phyloP scores from a whole-genome alignment of 2,888 invertebrate species.

The Drosophila austrosaltans region DNA sequence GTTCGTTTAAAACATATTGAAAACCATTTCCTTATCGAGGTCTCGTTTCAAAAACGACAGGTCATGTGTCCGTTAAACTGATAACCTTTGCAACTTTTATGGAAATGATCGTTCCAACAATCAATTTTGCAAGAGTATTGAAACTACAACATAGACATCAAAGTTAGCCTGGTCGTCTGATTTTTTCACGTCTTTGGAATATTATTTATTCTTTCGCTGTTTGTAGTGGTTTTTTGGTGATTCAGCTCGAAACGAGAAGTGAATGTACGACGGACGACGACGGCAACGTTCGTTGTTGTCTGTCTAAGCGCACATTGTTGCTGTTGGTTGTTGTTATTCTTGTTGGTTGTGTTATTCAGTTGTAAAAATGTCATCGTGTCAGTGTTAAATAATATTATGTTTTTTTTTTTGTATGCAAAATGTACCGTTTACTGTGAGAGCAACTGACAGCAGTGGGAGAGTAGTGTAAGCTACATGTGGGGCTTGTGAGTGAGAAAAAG shows the following conservation, averaged over 20 bases:
- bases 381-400: conserved; percentile 64
- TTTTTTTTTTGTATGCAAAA: conserved; percentile 39
- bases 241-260: conserved; percentile 64
- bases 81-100: too few species aligned
- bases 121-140: conserved; percentile 6
- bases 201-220: conserved; percentile 64
- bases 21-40: too few species aligned
- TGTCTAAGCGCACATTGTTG: conserved; percentile 22
- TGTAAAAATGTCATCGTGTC: conserved; percentile 60
- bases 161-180: conserved; percentile 2
- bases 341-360: conserved; percentile 31
- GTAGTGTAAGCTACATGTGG: conserved; percentile 5
- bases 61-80: too few species aligned
- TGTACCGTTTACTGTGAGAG: conserved; percentile 48
- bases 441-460: conserved; percentile 27
- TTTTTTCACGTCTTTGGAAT: conserved; percentile 23
- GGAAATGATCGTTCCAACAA: conserved; percentile 1
- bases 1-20: too few species aligned
- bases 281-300: not conserved
- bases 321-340: conserved; percentile 28
- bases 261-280: conserved; percentile 52
- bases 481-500: conserved; percentile 10
- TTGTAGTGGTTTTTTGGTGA: conserved; percentile 52
- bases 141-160: not conserved
- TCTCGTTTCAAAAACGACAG: not conserved